A percentile compares a stretch with the other conserved stretches of the same genome.
Conservation (phyloP, 2,888 invertebrate species). For the Cryptophagus acutangulus region DNA sequence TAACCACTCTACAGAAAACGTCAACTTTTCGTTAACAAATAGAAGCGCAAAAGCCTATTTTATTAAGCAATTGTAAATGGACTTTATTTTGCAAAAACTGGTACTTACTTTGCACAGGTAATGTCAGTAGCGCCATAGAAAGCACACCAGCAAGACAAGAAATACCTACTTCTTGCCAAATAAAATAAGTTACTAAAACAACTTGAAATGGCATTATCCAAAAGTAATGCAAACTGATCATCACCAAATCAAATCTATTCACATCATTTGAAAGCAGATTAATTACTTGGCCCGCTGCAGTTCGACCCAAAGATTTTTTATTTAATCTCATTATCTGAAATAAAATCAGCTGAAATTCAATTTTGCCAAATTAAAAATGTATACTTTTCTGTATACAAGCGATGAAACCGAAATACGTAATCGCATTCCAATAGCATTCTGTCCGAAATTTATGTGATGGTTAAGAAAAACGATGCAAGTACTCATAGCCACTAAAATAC, state of each 20-base stretch:
- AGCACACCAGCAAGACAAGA: conserved; percentile 58
- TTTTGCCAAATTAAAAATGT: background rate
- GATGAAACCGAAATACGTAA: conserved; percentile 72
- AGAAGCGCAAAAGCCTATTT: no score
- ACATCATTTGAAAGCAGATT: conserved; percentile 83
- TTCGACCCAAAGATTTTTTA: conserved; percentile 67
- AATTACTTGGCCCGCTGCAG: conserved; percentile 76
- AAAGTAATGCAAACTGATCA: conserved; percentile 65
- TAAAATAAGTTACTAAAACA: conserved; percentile 55
- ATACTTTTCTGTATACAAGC: conserved; percentile 71
- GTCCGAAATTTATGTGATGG: conserved; percentile 58
- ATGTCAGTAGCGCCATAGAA: conserved; percentile 51
- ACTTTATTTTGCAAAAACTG: no score
- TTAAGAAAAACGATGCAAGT: conserved; percentile 53
- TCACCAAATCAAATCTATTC: conserved; percentile 69
- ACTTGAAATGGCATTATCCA: conserved; percentile 77
- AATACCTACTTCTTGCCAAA: conserved; percentile 53
- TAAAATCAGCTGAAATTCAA: conserved; percentile 1
- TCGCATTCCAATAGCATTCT: conserved; percentile 69
- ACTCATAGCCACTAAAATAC: conserved; percentile 51
- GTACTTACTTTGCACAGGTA: conserved; percentile 53
- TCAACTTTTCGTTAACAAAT: no score
- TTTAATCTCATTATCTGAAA: conserved; percentile 57
- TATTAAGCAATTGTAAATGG: no score
- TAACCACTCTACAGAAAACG: no score